Evolutionary conservation across 2,113 vertebrate genomes (phyloP), one percentile per base, ranked within the genome.

Genomic region (Xiphophorus hellerii): DNA sequence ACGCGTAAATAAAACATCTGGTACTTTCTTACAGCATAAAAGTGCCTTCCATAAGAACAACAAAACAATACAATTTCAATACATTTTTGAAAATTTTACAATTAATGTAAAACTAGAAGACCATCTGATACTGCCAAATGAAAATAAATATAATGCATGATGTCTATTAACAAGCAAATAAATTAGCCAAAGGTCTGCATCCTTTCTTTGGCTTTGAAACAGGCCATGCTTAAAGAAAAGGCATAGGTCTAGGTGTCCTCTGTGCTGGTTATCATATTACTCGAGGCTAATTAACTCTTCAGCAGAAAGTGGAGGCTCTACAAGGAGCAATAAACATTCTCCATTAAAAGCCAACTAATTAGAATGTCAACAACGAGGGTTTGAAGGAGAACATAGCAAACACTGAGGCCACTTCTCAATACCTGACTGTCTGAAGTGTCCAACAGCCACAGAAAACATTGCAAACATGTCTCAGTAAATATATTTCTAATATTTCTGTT

Each of bases 271-370:
- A 86, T 82, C 88, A 77, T 78, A 78, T 88, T 84, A 84, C 86
- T 89, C 69, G 44, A 77, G 65, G 79, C 82, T 92, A 89, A 93
- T 93, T 93, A 92, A 92, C 84, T 90, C 71, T 62, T 80, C 42
- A 82, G 87, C 63, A 3, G 79, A 88, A 89, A 92, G 89, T 78
- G 73, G 86, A 87, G 85, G 62, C 83, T 83, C 87, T 88, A 87
- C 71, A 83, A 89, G 89, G 79, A 83, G 80, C 85, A 89, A 90
- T 92, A 91, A 91, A 90, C 82, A 83, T 74, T 88, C 70, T 81
- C 87, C 81, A 88, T 92, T 92, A 93, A 92, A 92, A 85, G 74
- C 62, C 61, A 69, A 76, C 85, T 90, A 92, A 94, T 94, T 92
- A 88, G 81, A 87, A 90, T 90, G 77, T 91, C 78, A 82, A 76